phyloP scores from a whole-genome alignment of 2,113 vertebrate species.

The Tetraodon nigroviridis region DNA sequence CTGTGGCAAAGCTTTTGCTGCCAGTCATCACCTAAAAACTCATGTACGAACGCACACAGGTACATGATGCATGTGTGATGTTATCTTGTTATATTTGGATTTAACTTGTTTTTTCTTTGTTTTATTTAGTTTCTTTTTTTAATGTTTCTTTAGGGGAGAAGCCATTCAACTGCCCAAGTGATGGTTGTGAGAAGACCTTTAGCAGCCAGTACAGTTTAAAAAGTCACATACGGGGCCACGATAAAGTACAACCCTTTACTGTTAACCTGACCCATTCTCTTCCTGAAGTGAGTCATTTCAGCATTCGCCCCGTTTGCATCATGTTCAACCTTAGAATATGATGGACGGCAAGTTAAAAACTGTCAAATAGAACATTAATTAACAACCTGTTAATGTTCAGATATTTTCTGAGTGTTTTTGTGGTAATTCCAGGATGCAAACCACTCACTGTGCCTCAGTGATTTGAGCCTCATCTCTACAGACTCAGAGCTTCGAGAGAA shows the following conservation, averaged over 20 bases:
- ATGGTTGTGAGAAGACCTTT: slow-evolving; percentile 96
- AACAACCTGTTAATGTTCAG: no score
- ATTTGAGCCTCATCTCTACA: slow-evolving; percentile 93
- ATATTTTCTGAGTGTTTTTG: neutral
- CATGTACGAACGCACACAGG: slow-evolving; percentile 97
- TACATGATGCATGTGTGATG: slow-evolving; percentile 56
- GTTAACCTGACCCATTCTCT: slow-evolving; percentile 78
- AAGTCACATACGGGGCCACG: slow-evolving; percentile 95
- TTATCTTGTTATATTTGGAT: neutral
- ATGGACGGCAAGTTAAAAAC: no score
- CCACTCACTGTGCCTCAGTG: slow-evolving; percentile 94
- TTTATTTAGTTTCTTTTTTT: neutral
- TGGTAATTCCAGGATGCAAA: slow-evolving; percentile 85
- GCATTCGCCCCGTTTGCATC: neutral
- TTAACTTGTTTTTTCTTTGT: neutral
- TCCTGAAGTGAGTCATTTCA: slow-evolving; percentile 81
- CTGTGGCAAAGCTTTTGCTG: slow-evolving; percentile 97
- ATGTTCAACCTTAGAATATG: neutral
- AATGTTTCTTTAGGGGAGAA: slow-evolving; percentile 80
- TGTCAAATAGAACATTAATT: no score
- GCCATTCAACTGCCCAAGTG: slow-evolving; percentile 94
- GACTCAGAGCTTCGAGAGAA: slow-evolving; percentile 91
- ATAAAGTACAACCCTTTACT: slow-evolving; percentile 82
- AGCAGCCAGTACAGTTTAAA: slow-evolving; percentile 97
- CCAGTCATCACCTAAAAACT: slow-evolving; percentile 97